phyloP scores from a whole-genome alignment of 2,113 vertebrate genomes.

The Kryptolebias marmoratus region DNA sequence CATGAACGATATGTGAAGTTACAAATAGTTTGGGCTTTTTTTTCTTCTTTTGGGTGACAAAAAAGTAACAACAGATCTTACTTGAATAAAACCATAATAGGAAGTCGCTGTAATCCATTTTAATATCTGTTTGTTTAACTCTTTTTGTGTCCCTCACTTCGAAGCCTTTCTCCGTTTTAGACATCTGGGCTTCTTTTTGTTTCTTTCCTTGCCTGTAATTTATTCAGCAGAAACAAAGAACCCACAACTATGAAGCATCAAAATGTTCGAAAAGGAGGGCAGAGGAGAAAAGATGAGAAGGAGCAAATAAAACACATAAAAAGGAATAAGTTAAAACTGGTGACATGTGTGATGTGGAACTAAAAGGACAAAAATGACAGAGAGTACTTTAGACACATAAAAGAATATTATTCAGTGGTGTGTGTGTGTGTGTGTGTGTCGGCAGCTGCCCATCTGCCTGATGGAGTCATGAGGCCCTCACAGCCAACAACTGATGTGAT shows the following conservation, averaged over 20 bases:
- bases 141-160: neutral
- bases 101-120: too few relatives aligned
- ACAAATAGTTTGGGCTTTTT: too few relatives aligned
- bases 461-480: slow-evolving; percentile 44
- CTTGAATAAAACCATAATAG: too few relatives aligned
- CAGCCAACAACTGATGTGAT: slow-evolving; percentile 70
- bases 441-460: slow-evolving; percentile 64
- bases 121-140: neutral
- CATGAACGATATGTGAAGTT: neutral
- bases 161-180: slow-evolving; percentile 1
- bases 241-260: slow-evolving; percentile 53
- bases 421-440: slow-evolving; percentile 25
- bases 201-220: slow-evolving; percentile 31
- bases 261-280: slow-evolving; percentile 20
- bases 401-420: slow-evolving; percentile 62
- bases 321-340: neutral
- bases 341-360: slow-evolving; percentile 61
- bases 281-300: slow-evolving; percentile 26
- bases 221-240: slow-evolving; percentile 49
- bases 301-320: slow-evolving; percentile 49
- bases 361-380: slow-evolving; percentile 70
- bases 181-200: slow-evolving; percentile 19
- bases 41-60: neutral
- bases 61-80: neutral
- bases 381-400: slow-evolving; percentile 59